phyloP scores from a whole-genome alignment of 1,140 invertebrate species.

The Oreohelix idahoensis region DNA sequence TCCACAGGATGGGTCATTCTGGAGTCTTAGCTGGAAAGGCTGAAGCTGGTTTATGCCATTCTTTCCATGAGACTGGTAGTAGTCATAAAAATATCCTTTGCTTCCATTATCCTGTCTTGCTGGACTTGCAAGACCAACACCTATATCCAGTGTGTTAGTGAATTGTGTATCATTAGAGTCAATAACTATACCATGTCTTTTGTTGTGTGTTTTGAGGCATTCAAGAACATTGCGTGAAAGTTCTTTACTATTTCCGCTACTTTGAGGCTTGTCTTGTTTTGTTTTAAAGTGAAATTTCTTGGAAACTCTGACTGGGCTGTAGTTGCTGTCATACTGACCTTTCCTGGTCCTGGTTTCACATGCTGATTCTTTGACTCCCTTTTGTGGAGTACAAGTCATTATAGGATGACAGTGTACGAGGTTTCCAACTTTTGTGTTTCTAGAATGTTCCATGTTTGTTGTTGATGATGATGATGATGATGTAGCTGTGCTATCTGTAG shows the following conservation, averaged over 20 bases:
- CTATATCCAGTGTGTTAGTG: not conserved
- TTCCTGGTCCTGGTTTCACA: slow-evolving; percentile 1
- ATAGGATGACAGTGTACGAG: not conserved
- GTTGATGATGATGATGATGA: not conserved
- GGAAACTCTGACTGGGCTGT: slow-evolving; percentile 2
- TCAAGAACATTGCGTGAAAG: not conserved
- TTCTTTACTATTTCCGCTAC: not conserved
- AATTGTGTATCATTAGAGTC: not conserved
- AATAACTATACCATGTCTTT: not conserved
- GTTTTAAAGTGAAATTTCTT: not conserved
- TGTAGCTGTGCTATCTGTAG: not conserved
- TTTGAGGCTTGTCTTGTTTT: not conserved
- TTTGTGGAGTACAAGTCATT: not conserved
- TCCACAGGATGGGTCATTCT: not conserved
- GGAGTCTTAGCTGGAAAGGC: not conserved
- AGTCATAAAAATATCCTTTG: not conserved
- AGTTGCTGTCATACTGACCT: slow-evolving; percentile 18
- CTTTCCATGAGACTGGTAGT: no score
- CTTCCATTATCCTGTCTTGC: not conserved
- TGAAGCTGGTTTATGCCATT: no score
- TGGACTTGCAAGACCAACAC: not conserved
- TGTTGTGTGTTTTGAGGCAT: not conserved
- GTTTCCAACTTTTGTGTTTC: not conserved
- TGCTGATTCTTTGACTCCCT: not conserved
- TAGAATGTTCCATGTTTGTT: not conserved